Base-by-base conservation (phyloP, 2,113 vertebrate species). In the Anolis sagrei region DNA sequence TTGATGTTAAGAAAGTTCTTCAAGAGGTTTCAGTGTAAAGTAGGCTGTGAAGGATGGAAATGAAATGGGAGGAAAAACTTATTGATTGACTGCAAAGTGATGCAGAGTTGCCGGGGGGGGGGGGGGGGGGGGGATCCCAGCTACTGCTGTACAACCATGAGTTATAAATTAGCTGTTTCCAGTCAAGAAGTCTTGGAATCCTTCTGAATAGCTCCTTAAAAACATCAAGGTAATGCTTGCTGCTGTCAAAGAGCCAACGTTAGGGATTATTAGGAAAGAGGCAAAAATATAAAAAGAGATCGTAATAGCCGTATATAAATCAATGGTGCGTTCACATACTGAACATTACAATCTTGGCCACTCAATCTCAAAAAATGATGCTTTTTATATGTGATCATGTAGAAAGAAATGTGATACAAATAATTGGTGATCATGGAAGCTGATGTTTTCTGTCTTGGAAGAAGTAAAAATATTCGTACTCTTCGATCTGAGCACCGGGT, bases 241-340 rank as follows among this genome's bases (percentile, higher is more conserved):
- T 8, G 27, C 72, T 83, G 82, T 76, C 82, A 83, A 83, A 83
- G 44, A 83, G 72, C 54, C 72, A 83, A 83, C 75, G 51, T 83
- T 83, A 44, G 70, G 36, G 23, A 75, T 75, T 83, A 73, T 83
- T 75, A 83, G 82, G 54, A 64, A 48, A 83, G 82, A 75, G 72
- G 54, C 72, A 83, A 83, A 44, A 83, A 64, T 76, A 66, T 54
- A 76, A 39, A 29, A 76, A 83, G 39, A 32, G 58, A 76, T 83
- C 16, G 48, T 83, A 76, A 83, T 83, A 64, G 72, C 58, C 19
- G 49, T 83, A 64, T 75, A 83, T 83, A 83, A 83, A 83, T 76
- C 82, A 76, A 58, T 48, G 19, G 58, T 83, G 54, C 58, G 32
- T 64, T 75, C 72, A 76, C 72, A 49, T 19, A 64, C 5, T 64